Percentiles rank a stretch among this genome's conserved stretches.
Conservation (phyloP, 2,888 invertebrate species). For the Celastrina argiolus region DNA sequence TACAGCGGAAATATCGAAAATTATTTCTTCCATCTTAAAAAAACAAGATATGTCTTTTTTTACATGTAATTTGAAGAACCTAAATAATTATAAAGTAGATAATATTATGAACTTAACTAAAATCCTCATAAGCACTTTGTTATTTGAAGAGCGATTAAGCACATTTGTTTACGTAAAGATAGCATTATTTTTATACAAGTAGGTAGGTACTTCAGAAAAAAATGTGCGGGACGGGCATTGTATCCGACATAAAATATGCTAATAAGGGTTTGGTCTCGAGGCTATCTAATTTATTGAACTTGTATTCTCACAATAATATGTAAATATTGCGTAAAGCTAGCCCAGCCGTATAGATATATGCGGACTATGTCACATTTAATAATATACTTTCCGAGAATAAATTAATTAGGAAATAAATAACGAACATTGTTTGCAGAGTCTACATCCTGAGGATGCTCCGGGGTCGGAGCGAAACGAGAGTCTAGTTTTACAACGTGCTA, state of each 20-base stretch:
- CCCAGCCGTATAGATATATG: background rate
- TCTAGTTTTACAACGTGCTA: too few relatives aligned
- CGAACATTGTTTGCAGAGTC: too few relatives aligned
- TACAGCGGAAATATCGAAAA: background rate
- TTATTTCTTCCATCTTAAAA: too few relatives aligned
- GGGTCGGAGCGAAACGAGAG: too few relatives aligned
- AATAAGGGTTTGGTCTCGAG: constrained; percentile 17
- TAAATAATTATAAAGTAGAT: too few relatives aligned
- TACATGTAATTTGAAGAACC: too few relatives aligned
- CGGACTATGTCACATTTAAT: background rate
- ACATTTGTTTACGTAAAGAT: background rate
- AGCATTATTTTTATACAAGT: constrained; percentile 4
- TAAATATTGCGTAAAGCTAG: constrained; percentile 12
- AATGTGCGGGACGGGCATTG: background rate
- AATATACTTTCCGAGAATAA: background rate
- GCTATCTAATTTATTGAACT: constrained; percentile 11
- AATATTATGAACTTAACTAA: too few relatives aligned
- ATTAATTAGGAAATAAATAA: too few relatives aligned
- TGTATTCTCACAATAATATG: constrained; percentile 12
- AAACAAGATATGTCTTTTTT: too few relatives aligned
- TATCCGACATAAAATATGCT: background rate
- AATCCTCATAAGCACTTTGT: too few relatives aligned
- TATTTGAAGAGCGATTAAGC: too few relatives aligned
- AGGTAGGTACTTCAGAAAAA: background rate
- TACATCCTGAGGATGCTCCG: too few relatives aligned